Percentiles rank a stretch among this genome's conserved stretches.
phyloP scores from a whole-genome alignment of 2,888 invertebrate species.

The Lacanobia wlatinum region DNA sequence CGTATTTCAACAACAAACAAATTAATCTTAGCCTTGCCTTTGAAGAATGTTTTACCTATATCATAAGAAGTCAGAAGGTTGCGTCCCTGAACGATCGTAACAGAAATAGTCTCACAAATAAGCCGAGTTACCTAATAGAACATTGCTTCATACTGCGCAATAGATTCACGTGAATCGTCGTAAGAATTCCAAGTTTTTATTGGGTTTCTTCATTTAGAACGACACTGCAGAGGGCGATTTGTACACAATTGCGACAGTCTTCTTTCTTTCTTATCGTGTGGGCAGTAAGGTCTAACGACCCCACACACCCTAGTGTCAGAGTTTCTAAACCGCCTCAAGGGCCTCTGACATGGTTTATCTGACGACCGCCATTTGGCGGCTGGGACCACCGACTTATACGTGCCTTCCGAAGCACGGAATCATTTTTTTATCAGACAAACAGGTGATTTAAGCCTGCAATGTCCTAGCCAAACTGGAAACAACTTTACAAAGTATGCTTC shows the following conservation, averaged over 20 bases:
- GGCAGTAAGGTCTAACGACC: too few relatives aligned
- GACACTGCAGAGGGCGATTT: slow-evolving; percentile 66
- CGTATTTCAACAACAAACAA: slow-evolving; percentile 34
- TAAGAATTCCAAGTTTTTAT: slow-evolving; percentile 76
- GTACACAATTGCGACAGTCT: slow-evolving; percentile 68
- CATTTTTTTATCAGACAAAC: too few relatives aligned
- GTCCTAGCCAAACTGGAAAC: too few relatives aligned
- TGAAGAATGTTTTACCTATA: slow-evolving; percentile 8
- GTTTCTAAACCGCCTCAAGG: too few relatives aligned
- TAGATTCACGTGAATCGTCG: slow-evolving; percentile 72
- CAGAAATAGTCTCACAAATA: slow-evolving; percentile 66
- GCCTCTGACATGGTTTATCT: too few relatives aligned
- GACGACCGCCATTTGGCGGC: too few relatives aligned
- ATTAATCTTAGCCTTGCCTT: slow-evolving; percentile 35
- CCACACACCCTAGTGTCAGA: too few relatives aligned
- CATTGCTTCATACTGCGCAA: slow-evolving; percentile 66
- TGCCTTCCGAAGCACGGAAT: too few relatives aligned
- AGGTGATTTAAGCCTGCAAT: too few relatives aligned
- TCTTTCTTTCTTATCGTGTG: too few relatives aligned
- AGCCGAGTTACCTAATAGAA: slow-evolving; percentile 67
- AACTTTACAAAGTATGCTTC: too few relatives aligned
- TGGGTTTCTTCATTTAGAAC: slow-evolving; percentile 74
- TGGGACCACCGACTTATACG: too few relatives aligned
- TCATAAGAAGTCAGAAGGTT: slow-evolving; percentile 26
- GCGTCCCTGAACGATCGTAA: slow-evolving; percentile 62